Percentiles rank a stretch among this genome's conserved stretches.
phyloP scores from a whole-genome alignment of 1,140 invertebrate species.

The Cataglyphis hispanica region DNA sequence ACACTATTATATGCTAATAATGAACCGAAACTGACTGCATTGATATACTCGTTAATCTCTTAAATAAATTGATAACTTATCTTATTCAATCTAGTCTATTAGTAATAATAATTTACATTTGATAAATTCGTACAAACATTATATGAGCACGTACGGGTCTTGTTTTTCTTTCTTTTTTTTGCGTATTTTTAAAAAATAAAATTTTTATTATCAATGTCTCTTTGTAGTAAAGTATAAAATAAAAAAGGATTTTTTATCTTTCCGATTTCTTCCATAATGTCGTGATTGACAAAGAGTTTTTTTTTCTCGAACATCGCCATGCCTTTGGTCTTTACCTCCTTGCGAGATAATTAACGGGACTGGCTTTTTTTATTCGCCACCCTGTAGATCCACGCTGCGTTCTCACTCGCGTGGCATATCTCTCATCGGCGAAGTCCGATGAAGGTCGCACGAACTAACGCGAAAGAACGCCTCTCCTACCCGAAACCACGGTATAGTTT shows the following conservation, averaged over 20 bases:
- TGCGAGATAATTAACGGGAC: constrained; percentile 35
- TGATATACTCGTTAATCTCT: too few relatives aligned
- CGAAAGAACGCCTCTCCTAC: constrained; percentile 49
- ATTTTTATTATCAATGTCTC: background rate
- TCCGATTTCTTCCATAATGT: background rate
- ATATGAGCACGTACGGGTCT: too few relatives aligned
- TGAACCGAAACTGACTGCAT: too few relatives aligned
- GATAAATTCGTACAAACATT: background rate
- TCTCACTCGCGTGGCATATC: constrained; percentile 77
- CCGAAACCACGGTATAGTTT: constrained; percentile 56
- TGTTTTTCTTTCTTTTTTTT: background rate
- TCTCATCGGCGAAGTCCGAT: constrained; percentile 81
- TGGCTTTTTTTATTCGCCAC: constrained; percentile 73
- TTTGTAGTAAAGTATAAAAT: background rate
- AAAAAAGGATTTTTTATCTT: background rate
- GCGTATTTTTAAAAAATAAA: background rate
- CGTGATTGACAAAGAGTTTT: background rate
- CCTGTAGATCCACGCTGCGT: constrained; percentile 69
- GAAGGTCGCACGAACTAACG: constrained; percentile 78
- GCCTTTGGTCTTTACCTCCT: background rate
- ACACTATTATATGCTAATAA: background rate
- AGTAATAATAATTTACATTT: too few relatives aligned
- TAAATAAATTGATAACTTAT: background rate
- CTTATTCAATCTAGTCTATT: background rate
- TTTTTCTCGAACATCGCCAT: background rate